Percentiles rank a stretch among this genome's conserved stretches.
Conservation (phyloP, 2,888 invertebrate genomes). For the Mythimna pallens region DNA sequence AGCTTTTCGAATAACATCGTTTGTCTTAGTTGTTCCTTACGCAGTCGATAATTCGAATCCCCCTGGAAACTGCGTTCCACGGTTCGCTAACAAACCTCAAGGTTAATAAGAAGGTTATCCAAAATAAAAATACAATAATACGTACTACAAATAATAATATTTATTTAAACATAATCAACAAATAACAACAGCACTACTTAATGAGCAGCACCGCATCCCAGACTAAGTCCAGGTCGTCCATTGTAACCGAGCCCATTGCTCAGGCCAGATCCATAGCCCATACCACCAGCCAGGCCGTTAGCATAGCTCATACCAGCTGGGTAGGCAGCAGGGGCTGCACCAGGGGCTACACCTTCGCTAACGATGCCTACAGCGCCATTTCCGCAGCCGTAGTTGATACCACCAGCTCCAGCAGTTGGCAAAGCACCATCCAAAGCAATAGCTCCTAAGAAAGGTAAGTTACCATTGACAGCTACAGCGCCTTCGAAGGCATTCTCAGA, state of each 20-base stretch:
- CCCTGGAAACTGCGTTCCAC: no score
- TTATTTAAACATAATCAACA: constrained; percentile 38
- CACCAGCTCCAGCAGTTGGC: constrained; percentile 70
- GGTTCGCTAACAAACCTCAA: no score
- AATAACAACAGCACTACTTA: constrained; percentile 28
- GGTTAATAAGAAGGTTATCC: no score
- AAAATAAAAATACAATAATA: constrained; percentile 30
- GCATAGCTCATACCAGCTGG: constrained; percentile 29
- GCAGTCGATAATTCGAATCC: no score
- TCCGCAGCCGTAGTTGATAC: constrained; percentile 74
- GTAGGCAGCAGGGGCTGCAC: constrained; percentile 9
- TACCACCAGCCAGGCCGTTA: constrained; percentile 27
- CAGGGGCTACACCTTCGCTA: constrained; percentile 57
- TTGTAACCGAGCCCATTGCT: constrained; percentile 35
- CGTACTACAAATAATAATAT: constrained; percentile 27
- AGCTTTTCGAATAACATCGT: no score
- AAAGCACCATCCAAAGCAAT: constrained; percentile 67
- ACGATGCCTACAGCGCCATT: constrained; percentile 72
- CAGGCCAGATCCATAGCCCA: constrained; percentile 29
- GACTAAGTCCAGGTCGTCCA: constrained; percentile 36
- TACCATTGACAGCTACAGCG: constrained; percentile 59
- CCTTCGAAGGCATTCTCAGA: constrained; percentile 70
- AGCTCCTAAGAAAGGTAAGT: constrained; percentile 67
- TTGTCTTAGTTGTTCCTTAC: no score
- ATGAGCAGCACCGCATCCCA: constrained; percentile 36